phyloP scores from a whole-genome alignment of 2,797 vertebrate species.

The Microhierax caerulescens region DNA sequence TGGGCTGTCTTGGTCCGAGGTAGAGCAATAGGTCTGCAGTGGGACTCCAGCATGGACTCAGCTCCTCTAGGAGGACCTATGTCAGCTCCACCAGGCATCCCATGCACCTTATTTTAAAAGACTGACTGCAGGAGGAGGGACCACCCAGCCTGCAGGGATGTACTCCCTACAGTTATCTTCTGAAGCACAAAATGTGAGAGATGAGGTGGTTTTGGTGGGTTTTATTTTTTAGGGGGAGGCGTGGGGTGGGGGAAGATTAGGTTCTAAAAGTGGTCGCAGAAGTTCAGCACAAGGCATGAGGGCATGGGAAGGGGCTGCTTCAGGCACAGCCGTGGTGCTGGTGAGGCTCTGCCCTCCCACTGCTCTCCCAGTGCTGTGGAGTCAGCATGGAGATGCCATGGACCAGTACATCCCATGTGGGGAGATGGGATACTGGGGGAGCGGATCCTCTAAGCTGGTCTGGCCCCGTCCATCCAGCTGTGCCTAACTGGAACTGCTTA shows the following conservation, averaged over 20 bases:
- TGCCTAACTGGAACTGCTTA: background rate
- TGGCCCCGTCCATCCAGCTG: rapidly evolving
- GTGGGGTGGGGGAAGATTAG: rapidly evolving
- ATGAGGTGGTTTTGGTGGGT: background rate
- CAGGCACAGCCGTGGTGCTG: background rate
- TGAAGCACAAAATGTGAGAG: background rate
- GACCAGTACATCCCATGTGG: rapidly evolving
- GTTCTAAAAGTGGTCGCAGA: background rate
- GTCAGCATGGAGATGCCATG: background rate
- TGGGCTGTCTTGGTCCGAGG: background rate
- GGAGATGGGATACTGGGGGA: background rate
- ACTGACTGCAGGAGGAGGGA: background rate
- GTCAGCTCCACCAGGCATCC: background rate
- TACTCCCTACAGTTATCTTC: background rate
- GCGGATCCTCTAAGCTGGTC: background rate
- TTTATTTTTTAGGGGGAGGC: too few relatives aligned
- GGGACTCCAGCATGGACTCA: background rate
- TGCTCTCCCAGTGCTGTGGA: background rate
- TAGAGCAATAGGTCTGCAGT: background rate
- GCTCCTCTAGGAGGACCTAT: background rate
- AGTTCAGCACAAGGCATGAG: background rate
- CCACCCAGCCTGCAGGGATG: background rate
- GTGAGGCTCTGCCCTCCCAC: background rate
- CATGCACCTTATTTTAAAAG: background rate
- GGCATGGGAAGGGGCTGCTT: background rate